Evolutionary conservation across 2,113 vertebrate genomes (phyloP).

Genomic region (Pygoscelis adeliae): DNA sequence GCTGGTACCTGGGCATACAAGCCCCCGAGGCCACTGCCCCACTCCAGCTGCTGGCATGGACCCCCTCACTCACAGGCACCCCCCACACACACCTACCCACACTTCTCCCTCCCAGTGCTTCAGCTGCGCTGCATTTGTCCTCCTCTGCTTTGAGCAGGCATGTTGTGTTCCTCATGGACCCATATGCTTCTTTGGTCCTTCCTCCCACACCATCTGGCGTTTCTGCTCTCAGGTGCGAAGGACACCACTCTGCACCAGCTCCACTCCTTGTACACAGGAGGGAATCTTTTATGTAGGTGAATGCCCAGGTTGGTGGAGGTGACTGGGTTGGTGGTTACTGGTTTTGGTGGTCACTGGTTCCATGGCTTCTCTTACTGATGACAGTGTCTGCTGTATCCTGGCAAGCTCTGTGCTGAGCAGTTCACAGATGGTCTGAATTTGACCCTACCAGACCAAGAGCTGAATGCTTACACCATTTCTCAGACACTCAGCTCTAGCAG

Average conservation of each 20-base stretch:
- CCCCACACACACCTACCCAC: not conserved
- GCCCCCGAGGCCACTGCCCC: rapidly evolving
- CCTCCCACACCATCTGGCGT: not conserved
- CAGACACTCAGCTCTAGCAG: not conserved
- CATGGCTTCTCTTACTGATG: not conserved
- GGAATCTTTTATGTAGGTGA: not conserved
- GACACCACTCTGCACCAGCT: not conserved
- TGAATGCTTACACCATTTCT: not conserved
- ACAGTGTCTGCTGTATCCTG: not conserved
- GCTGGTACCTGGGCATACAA: not conserved
- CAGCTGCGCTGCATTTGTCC: not conserved
- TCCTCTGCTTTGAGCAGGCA: not conserved
- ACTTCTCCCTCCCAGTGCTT: not conserved
- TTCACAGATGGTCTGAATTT: not conserved
- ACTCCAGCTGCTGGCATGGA: not conserved
- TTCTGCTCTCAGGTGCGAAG: not conserved
- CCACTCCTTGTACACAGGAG: not conserved
- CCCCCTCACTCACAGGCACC: not conserved
- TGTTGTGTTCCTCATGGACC: not conserved
- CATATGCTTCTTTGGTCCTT: not conserved
- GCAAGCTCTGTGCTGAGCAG: not conserved
- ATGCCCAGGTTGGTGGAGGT: not conserved
- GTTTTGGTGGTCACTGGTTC: not conserved
- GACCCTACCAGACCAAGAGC: not conserved
- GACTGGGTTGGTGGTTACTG: not conserved